Evolutionary conservation across 2,797 vertebrate genomes (phyloP), one percentile per base, ranked within the genome.

Genomic region (Acomys russatus): DNA sequence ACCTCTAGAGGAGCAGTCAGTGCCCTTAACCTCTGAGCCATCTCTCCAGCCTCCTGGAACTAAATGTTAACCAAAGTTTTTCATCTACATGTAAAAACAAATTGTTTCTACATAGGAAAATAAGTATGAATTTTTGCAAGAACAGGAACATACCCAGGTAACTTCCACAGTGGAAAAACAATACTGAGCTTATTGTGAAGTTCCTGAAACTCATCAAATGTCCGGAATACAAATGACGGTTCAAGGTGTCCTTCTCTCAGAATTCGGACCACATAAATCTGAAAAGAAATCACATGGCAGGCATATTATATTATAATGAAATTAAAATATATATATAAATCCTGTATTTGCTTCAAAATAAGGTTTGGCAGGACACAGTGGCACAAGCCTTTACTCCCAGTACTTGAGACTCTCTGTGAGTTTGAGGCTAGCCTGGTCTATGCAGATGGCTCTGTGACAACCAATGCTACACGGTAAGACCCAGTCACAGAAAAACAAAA

Each of bases 141-240:
- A 79, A 96, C 70, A 38, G 61, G 73, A 97, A 98, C 98, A 80
- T 98, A 99, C 99, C 99, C 99, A 30, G 99, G 99, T 97, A 99
- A 98, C 97, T 99, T 99, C 99, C 99, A 99, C 90, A 99, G 99
- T 49, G 99, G 99, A 97, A 99, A 99, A 76, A 99, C 98, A 98
- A 99, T 99, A 97, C 98, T 98, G 93, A 99, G 99, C 95, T 99
- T 99, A 98, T 99, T 99, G 98, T 99, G 99, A 76, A 99, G 99
- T 98, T 99, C 99, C 98, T 99, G 99, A 98, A 99, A 99, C 97
- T 99, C 99, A 84, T 99, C 99, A 97, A 99, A 99, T 49, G 99
- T 99, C 96, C 99, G 99, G 98, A 99, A 99, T 96, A 99, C 98
- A 98, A 99, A 99, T 0, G 99, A 98, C 35, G 99, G 99, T 92